Base-by-base conservation (phyloP, 1,140 invertebrate species). In the Arctopsyche grandis region DNA sequence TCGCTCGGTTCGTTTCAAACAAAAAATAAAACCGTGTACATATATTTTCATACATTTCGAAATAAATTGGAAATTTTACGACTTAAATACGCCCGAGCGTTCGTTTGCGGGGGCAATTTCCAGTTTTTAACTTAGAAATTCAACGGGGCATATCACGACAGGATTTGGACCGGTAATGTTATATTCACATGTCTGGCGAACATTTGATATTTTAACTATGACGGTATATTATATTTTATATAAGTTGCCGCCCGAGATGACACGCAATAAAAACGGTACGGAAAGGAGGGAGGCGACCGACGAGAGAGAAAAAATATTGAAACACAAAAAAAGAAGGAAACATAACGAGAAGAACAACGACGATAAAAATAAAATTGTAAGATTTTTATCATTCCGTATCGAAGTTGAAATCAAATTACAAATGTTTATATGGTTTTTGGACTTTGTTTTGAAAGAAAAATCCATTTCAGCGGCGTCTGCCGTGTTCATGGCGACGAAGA, bases 11-110 rank as follows among this genome's bases (percentile, higher is more conserved):
- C 21, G 44, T 29, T 48, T 79, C 63, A 52, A 79, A 78, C 78
- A 79, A 52, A n/a, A n/a, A 58, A 58, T 16, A 58, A 58, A 58
- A 58, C 10, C 52, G 43, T 70, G 26, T 24, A 77, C 19, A 79
- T 77, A 81, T 81, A 82, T 80, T 76, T 80, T 56, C 66, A 80
- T 80, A 79, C 79, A 46, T 82, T 79, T 78, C 63, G 52, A 82
- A 80, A 82, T 82, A 82, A 80, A 82, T 82, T 80, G 78, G 78
- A 80, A 80, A 78, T 46, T 82, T 82, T 82, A 82, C 76, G 81
- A 80, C 78, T 75, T 58, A 75, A 79, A 81, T 78, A 69, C 66
- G 66, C 56, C 75, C 63, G 16, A 63, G 26, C 56, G 48, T 52
- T 52, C 48, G 48, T 66, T 66, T 38, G 29, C 69, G 38, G 38